These are phyloP conservation scores for Serilophus lunatus DNA, from an alignment of 2,113 vertebrate genomes.

Conservation along the genomic window DNA sequence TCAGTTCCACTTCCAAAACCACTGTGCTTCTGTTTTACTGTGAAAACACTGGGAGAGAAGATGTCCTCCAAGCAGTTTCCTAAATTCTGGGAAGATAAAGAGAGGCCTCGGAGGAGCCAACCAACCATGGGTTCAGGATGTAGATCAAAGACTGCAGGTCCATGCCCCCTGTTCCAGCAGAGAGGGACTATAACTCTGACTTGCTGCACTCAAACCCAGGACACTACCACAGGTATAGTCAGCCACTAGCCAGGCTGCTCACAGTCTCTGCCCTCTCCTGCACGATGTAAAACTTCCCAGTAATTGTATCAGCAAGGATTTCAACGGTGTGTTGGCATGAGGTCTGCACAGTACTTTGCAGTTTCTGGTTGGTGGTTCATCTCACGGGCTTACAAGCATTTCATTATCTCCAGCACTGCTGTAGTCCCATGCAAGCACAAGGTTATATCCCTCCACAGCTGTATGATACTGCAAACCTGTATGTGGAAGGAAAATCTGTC, in stretches of 20 bases:
- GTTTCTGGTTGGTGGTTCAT: background rate
- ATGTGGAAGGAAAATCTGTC: background rate
- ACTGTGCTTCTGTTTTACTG: background rate
- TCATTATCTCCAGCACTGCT: background rate
- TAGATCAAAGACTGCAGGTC: background rate
- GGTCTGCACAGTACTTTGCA: background rate
- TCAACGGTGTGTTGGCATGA: rapidly evolving
- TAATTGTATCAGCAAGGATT: background rate
- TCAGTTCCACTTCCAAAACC: background rate
- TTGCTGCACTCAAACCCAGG: rapidly evolving
- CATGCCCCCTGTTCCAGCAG: background rate
- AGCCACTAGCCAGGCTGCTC: background rate
- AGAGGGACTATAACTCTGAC: background rate
- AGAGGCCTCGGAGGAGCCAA: background rate
- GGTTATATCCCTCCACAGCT: background rate
- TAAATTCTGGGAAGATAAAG: background rate
- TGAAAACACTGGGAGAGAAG: background rate
- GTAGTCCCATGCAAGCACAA: rapidly evolving
- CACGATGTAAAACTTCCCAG: rapidly evolving
- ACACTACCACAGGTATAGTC: rapidly evolving
- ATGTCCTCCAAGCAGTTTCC: background rate
- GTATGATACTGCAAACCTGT: rapidly evolving
- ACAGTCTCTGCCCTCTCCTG: background rate
- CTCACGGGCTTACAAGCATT: background rate
- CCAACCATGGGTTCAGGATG: rapidly evolving